A percentile compares a stretch with the other conserved stretches of the same genome.
phyloP scores from a whole-genome alignment of 2,113 vertebrate genomes.

The Cercopithecus mona region DNA sequence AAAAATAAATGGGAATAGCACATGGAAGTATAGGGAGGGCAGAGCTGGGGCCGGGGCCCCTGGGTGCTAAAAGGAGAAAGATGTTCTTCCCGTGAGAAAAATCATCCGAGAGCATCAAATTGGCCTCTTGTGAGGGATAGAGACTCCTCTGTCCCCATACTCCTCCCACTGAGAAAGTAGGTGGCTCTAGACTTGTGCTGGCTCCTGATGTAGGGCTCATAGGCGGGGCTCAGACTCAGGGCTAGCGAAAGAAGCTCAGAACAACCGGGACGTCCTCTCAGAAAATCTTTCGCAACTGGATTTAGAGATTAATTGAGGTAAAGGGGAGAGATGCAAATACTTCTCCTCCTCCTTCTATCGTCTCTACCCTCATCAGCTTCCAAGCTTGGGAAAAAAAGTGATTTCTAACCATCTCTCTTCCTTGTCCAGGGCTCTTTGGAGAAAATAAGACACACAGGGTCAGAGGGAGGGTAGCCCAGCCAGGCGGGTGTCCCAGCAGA shows the following conservation, averaged over 20 bases:
- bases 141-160: constrained; percentile 24
- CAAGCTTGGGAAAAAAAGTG: neutral
- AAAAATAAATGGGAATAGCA: constrained; percentile 56
- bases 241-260: neutral
- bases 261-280: rapidly evolving
- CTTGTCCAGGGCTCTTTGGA: constrained; percentile 1
- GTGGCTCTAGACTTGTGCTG: constrained; percentile 30
- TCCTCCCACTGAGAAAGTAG: neutral
- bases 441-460: neutral
- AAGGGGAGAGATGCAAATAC: neutral
- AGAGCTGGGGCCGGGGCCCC: neutral
- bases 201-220: neutral
- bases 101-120: neutral
- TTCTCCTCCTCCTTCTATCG: rapidly evolving
- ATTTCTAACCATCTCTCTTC: constrained; percentile 38
- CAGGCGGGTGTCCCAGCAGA: neutral
- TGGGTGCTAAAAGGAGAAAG: neutral
- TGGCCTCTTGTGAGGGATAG: neutral
- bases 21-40: neutral
- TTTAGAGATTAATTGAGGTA: neutral
- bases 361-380: neutral
- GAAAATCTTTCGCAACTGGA: neutral
- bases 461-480: constrained; percentile 31
- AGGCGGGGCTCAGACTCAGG: neutral
- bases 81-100: constrained; percentile 80